These are phyloP conservation scores for Craseonycteris thonglongyai DNA, from an alignment of 2,113 vertebrate genomes.

Conservation along the genomic window DNA sequence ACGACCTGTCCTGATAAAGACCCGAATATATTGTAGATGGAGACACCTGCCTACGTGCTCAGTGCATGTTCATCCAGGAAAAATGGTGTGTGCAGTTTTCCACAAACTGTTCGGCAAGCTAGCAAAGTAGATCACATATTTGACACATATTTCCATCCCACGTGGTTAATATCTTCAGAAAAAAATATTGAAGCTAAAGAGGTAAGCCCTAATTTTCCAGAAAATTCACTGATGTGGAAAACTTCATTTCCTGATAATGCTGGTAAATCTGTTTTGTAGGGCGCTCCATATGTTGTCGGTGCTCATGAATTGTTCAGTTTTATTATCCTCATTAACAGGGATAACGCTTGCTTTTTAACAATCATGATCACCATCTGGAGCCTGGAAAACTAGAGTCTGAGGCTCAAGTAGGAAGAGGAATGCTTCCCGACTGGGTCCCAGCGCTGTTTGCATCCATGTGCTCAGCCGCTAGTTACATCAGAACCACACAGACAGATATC, in stretches of 20 bases:
- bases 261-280: conserved; percentile 41
- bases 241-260: conserved; percentile 46
- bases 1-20: background rate
- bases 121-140: background rate
- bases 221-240: conserved; percentile 52
- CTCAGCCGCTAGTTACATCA: background rate
- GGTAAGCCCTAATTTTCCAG: conserved; percentile 53
- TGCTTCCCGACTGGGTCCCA: background rate
- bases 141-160: background rate
- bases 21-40: background rate
- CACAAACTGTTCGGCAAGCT: background rate
- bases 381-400: background rate
- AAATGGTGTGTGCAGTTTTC: background rate
- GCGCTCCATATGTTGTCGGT: conserved; percentile 37
- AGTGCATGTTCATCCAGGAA: background rate
- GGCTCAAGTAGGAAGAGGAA: conserved; percentile 26
- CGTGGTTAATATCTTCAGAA: conserved; percentile 26
- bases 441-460: background rate
- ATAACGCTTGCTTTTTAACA: conserved; percentile 34
- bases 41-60: rapidly evolving
- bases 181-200: conserved; percentile 14
- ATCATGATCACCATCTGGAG: conserved; percentile 61
- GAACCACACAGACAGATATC: background rate
- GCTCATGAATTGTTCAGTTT: conserved; percentile 50
- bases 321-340: conserved; percentile 63